Conservation (phyloP, 1,140 invertebrate species). For the Parasteatoda tepidariorum region DNA sequence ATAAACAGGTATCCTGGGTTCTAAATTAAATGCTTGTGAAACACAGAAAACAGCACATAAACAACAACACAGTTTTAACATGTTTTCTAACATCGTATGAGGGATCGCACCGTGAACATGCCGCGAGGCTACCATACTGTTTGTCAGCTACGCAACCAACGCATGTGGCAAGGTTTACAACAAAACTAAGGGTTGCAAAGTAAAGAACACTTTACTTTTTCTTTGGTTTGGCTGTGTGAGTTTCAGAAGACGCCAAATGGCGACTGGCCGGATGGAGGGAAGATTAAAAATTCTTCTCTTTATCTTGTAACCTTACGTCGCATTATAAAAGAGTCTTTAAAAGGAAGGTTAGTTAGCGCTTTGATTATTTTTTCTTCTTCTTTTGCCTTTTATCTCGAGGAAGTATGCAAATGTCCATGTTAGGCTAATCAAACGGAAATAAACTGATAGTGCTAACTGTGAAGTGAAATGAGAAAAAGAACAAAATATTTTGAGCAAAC, state of each 20-base stretch:
- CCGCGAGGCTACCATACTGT: constrained; percentile 39
- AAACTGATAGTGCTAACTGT: too few relatives aligned
- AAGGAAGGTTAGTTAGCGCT: neutral
- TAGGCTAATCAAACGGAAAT: neutral
- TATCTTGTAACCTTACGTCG: neutral
- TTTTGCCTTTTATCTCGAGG: neutral
- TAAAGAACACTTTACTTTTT: neutral
- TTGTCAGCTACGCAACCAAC: constrained; percentile 1
- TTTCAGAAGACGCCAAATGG: neutral
- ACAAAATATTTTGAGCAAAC: too few relatives aligned
- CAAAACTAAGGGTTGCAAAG: constrained; percentile 25
- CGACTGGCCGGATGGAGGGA: neutral
- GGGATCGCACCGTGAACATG: constrained; percentile 9
- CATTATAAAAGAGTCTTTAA: neutral
- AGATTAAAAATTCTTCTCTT: neutral
- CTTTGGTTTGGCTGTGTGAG: neutral
- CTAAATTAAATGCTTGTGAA: constrained; percentile 79
- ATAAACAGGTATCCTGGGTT: constrained; percentile 84
- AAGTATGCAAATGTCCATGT: neutral
- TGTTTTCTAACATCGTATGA: neutral
- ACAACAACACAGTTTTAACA: constrained; percentile 23
- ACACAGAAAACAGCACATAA: constrained; percentile 42
- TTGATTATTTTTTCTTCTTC: neutral
- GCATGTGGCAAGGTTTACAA: constrained; percentile 42
- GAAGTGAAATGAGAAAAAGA: too few relatives aligned